Conservation (phyloP, 2,797 vertebrate species). For the Delichon dasypus region DNA sequence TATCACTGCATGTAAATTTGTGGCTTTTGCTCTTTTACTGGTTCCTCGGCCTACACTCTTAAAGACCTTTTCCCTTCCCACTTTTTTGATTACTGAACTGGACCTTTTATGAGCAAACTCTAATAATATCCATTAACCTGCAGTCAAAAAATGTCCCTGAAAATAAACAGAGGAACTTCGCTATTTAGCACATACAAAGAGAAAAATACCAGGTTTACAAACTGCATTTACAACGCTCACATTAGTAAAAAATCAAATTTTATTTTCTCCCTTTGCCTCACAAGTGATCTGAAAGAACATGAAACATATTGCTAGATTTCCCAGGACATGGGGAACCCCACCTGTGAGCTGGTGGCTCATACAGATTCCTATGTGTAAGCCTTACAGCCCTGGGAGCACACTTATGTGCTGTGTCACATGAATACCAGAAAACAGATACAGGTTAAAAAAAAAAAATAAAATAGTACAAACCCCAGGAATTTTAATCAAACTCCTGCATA, state of each 20-base stretch:
- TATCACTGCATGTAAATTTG: accelerated
- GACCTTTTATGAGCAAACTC: not conserved
- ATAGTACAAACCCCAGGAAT: not conserved
- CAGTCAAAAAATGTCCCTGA: not conserved
- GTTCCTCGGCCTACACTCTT: not conserved
- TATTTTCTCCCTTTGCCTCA: not conserved
- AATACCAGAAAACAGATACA: not conserved
- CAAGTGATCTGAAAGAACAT: not conserved
- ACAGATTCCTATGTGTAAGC: not conserved
- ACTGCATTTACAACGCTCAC: not conserved
- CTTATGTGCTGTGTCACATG: accelerated
- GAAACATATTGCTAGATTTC: not conserved
- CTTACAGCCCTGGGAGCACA: not conserved
- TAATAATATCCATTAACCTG: not conserved
- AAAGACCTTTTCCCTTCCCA: not conserved
- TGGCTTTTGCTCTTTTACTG: not conserved
- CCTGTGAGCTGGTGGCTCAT: not conserved
- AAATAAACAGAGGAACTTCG: not conserved
- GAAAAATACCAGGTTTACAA: not conserved
- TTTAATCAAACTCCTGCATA: not conserved
- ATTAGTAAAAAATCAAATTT: not conserved
- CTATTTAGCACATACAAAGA: not conserved
- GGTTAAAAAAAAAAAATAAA: not conserved
- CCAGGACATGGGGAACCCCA: not conserved
- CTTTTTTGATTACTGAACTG: not conserved